A percentile compares a stretch with the other conserved stretches of the same genome.
phyloP scores from a whole-genome alignment of 2,888 invertebrate species.

The Chloroclysta siterata region DNA sequence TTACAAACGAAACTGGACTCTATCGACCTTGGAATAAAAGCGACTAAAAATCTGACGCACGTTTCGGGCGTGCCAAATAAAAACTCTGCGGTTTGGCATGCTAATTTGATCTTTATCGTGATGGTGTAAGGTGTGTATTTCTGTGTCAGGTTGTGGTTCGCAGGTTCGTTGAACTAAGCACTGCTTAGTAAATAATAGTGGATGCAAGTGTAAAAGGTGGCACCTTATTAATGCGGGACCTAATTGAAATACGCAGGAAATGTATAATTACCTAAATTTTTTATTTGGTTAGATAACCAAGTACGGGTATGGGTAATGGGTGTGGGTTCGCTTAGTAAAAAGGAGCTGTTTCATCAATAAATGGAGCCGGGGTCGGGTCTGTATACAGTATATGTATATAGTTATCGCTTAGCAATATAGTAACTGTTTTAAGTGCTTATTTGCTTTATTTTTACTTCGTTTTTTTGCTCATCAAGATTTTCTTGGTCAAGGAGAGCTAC shows the following conservation, averaged over 20 bases:
- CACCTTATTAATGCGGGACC: conserved; percentile 53
- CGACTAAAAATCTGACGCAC: conserved; percentile 12
- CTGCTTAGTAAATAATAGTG: conserved; percentile 69
- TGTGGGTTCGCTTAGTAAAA: too few relatives aligned
- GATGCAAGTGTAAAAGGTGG: conserved; percentile 63
- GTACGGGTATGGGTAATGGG: too few relatives aligned
- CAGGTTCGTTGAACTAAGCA: conserved; percentile 70
- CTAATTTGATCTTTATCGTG: conserved; percentile 17
- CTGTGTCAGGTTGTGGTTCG: conserved; percentile 27
- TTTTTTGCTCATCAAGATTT: too few relatives aligned
- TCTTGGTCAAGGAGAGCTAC: too few relatives aligned
- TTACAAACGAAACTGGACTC: conserved; percentile 22
- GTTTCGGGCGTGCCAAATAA: conserved; percentile 19
- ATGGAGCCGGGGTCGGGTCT: too few relatives aligned
- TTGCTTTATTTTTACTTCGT: too few relatives aligned
- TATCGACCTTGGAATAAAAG: conserved; percentile 31
- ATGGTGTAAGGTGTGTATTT: neutral
- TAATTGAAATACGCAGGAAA: conserved; percentile 28
- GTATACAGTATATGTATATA: too few relatives aligned
- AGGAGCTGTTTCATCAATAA: too few relatives aligned
- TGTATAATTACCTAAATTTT: conserved; percentile 9
- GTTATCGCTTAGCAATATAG: too few relatives aligned
- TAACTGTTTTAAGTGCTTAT: too few relatives aligned
- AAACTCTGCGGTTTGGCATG: neutral
- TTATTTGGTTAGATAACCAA: neutral